Base-by-base conservation (phyloP, 64 coral and sea anemone genomes). In the Trachythela sp. region DNA sequence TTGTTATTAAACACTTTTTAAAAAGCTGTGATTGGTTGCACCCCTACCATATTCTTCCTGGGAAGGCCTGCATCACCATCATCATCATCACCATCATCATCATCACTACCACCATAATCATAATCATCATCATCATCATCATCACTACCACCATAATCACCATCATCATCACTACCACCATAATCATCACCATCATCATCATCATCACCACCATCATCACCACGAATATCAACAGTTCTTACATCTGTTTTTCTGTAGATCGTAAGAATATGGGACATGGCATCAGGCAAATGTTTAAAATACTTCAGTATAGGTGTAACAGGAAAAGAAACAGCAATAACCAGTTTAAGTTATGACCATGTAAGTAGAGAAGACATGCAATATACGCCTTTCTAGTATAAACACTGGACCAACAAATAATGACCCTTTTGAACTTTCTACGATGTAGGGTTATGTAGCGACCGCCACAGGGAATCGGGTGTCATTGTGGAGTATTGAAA, bases 231-330 rank as follows among this genome's bases (percentile, higher is more conserved):
- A 31, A 68, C 3, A 22, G 30, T n/a, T n/a, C 18, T 22, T 2
- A 31, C 59, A n/a, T 80, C 34, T 80, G 75, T 36, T 64, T 27
- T 86, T 13, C 84, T 40, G 26, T 31, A 99, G 96, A 95, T 91
- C 42, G 91, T 99, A 13, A 91, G 96, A 9, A 85, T 99, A 5
- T 99, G 96, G 96, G 85, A 99, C 13, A 88, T 99, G 24, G 86
- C 77, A 0, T 72, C 85, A 13, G 96, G 96, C 17, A 72, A 85
- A 77, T 99, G 93, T 88, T 42, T 93, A 20, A 91, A 87, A 48
- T 72, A 86, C 17, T 90, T 99, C 26, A 83, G 92, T 34, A 56
- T 93, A 51, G 94, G 93, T 37, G 88, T 89, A 27, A 75, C 91
- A 51, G 90, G 85, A 22, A 80, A 84, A 18, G 93, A 56, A 10